phyloP scores from a whole-genome alignment of 2,113 vertebrate genomes.

The Corydoras sp. region DNA sequence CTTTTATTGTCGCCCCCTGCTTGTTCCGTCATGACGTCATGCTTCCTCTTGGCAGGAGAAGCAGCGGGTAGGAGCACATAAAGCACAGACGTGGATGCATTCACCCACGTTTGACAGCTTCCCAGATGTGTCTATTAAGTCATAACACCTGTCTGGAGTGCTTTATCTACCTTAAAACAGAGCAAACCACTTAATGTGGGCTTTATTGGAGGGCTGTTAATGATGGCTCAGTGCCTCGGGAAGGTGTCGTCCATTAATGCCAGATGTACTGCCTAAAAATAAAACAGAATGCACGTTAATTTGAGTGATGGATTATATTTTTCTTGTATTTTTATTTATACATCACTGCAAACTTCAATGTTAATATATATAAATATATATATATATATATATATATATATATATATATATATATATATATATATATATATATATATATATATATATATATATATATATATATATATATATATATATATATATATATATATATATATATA shows the following conservation, averaged over 20 bases:
- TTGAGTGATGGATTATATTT: too few relatives aligned
- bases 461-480: too few relatives aligned
- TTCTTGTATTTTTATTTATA: too few relatives aligned
- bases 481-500: too few relatives aligned
- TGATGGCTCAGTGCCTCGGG: constrained; percentile 5
- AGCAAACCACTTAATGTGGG: neutral
- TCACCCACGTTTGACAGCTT: constrained; percentile 7
- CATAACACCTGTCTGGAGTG: constrained; percentile 20
- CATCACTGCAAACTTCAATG: too few relatives aligned
- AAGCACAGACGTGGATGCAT: constrained; percentile 18
- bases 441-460: too few relatives aligned
- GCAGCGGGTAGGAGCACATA: constrained; percentile 6
- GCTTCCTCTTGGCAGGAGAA: constrained; percentile 33
- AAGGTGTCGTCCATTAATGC: constrained; percentile 4
- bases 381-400: too few relatives aligned
- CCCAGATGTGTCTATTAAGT: constrained; percentile 24
- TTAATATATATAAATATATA: too few relatives aligned
- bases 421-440: too few relatives aligned
- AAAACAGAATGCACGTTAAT: too few relatives aligned
- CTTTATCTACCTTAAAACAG: constrained; percentile 4
- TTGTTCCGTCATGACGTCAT: constrained; percentile 31
- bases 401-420: too few relatives aligned
- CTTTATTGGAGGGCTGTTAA: constrained; percentile 24
- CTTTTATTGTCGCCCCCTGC: constrained; percentile 3
- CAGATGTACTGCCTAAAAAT: constrained; percentile 3